Evolutionary conservation across 2,797 vertebrate species (phyloP).

Genomic region (Chrosomus eos): DNA sequence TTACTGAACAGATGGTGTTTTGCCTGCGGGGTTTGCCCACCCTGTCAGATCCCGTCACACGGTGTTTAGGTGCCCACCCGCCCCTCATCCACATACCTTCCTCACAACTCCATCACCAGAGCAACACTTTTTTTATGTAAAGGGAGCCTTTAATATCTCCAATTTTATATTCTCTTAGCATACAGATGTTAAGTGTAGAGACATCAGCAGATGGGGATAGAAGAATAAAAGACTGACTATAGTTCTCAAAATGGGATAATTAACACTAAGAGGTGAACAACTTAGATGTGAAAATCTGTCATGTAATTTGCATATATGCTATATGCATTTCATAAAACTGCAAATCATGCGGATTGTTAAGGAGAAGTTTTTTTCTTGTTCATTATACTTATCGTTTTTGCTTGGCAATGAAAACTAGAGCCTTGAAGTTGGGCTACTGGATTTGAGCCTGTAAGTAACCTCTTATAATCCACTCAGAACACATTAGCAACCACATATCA

Average conservation of each 20-base stretch:
- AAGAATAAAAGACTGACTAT: neutral
- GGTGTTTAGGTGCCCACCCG: neutral
- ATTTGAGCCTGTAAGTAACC: neutral
- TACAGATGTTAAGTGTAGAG: neutral
- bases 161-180: neutral
- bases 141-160: neutral
- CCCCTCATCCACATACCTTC: neutral
- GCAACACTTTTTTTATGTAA: neutral
- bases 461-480: no score
- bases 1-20: slow-evolving; percentile 67
- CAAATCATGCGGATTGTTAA: neutral
- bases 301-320: neutral
- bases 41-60: slow-evolving; percentile 61
- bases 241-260: neutral
- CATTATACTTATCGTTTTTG: neutral
- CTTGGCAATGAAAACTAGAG: neutral
- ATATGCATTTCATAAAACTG: neutral
- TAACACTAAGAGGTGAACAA: slow-evolving; percentile 1
- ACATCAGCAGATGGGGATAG: neutral
- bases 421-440: neutral
- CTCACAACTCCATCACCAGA: neutral
- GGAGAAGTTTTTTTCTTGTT: neutral
- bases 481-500: neutral
- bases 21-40: slow-evolving; percentile 60
- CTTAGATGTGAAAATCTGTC: no score